phyloP scores from a whole-genome alignment of 2,888 invertebrate genomes.

The Aleiodes leptofemur region DNA sequence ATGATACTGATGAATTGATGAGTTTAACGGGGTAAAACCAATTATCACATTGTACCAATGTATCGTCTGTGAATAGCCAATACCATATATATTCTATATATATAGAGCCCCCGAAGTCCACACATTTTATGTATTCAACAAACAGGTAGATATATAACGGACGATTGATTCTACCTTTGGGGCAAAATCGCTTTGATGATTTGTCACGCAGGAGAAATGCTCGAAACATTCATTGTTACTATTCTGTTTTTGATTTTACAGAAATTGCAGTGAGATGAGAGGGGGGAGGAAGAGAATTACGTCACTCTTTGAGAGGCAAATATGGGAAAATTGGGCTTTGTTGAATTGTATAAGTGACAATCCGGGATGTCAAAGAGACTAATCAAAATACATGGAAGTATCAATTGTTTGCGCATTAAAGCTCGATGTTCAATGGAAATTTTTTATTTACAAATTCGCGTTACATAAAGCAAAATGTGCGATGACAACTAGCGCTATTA shows the following conservation, averaged over 20 bases:
- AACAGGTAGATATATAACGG: constrained; percentile 12
- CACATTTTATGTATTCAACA: constrained; percentile 28
- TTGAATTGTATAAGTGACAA: not conserved
- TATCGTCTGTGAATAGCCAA: constrained; percentile 9
- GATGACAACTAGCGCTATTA: no score
- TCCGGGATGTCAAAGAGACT: not conserved
- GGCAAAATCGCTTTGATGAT: constrained; percentile 29
- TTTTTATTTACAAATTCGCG: no score
- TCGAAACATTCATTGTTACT: constrained; percentile 3
- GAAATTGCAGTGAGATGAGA: no score
- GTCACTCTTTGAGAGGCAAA: not conserved
- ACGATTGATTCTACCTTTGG: constrained; percentile 23
- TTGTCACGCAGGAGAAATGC: constrained; percentile 12
- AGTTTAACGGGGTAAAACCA: constrained; percentile 10
- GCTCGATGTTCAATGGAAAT: no score
- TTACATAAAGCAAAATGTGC: no score
- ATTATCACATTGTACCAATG: constrained; percentile 19
- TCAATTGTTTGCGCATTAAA: constrained; percentile 4
- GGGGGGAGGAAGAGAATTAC: not conserved
- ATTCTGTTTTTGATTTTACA: not conserved
- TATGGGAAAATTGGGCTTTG: not conserved
- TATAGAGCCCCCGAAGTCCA: not conserved
- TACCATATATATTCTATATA: constrained; percentile 20
- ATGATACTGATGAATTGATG: constrained; percentile 22
- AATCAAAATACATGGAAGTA: not conserved